Base-by-base conservation (phyloP, 2,888 invertebrate genomes). In the Philhelius pedissequus region DNA sequence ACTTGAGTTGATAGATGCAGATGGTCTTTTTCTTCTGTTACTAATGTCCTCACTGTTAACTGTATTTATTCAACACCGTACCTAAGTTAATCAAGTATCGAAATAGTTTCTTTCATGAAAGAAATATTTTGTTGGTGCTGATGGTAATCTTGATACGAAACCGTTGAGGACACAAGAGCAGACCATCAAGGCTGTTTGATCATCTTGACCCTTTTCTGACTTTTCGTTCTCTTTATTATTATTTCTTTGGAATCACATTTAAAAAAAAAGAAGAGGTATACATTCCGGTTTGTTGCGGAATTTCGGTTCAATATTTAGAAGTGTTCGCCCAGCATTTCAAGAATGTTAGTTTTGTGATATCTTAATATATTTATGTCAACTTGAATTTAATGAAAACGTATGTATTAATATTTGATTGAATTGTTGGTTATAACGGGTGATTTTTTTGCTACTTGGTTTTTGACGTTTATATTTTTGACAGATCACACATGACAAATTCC, bases 1-100 rank as follows among this genome's bases (percentile, higher is more conserved):
- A 48, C 70, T 35, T 32, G 32, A 25, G 5, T 15, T 30, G 22
- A 20, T 2, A 30, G 22, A 38, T 58, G 1, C 20, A 2, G 22
- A 48, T 48, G 43, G 0, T 13, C 20, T 3, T 56, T 8, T 7
- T n/a, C 8, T 1, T 22, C 15, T 8, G 4, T 4, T 64, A 32
- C 48, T 64, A 54, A 82, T 77, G 77, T 38, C 60, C 68, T 30
- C 43, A 32, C 62, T 66, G 82, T 62, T 76, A 80, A 70, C 79
- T 74, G 62, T 70, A 79, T 84, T 84, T 76, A 71, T 75, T 71
- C 80, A 80, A 79, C 58, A 75, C 45, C 75, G 60, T 69, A n/a
- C n/a, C n/a, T n/a, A 71, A 71, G 54, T 66, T 76, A 80, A 76
- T 62, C 71, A 56, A 60, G 54, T 62, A 43, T 74, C 43, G 40